phyloP scores from a whole-genome alignment of 2,888 invertebrate genomes.

The Lottia gigantea region DNA sequence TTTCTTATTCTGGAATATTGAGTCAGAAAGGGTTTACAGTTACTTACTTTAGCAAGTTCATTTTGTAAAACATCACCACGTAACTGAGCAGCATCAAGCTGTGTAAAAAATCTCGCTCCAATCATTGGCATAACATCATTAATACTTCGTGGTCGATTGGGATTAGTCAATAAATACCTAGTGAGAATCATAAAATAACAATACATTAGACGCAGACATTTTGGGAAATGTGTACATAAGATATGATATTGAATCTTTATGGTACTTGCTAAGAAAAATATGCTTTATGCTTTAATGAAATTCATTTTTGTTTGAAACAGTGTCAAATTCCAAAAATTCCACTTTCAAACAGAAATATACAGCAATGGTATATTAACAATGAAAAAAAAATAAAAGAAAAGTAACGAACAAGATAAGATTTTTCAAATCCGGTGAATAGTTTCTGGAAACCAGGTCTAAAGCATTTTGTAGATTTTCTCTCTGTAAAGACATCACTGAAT shows the following conservation, averaged over 20 bases:
- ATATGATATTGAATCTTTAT: too few relatives aligned
- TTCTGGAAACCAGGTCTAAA: slow-evolving; percentile 87
- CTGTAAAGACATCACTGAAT: slow-evolving; percentile 87
- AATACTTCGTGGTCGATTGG: slow-evolving; percentile 73
- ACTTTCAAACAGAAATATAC: neutral
- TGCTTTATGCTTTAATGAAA: too few relatives aligned
- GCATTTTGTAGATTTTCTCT: slow-evolving; percentile 88
- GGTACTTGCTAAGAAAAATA: too few relatives aligned
- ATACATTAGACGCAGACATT: neutral
- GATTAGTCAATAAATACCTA: slow-evolving; percentile 61
- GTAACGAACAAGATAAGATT: slow-evolving; percentile 86
- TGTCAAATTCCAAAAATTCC: too few relatives aligned
- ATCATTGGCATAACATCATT: slow-evolving; percentile 99
- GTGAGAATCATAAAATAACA: slow-evolving; percentile 11
- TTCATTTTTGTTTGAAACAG: too few relatives aligned
- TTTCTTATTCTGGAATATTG: too few relatives aligned
- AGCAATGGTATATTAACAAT: neutral
- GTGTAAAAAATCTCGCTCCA: slow-evolving; percentile 93
- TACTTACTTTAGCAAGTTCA: slow-evolving; percentile 79
- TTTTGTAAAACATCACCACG: slow-evolving; percentile 90
- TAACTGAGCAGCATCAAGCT: slow-evolving; percentile 89
- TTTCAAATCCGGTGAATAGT: slow-evolving; percentile 93
- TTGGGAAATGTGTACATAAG: too few relatives aligned
- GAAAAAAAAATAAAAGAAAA: neutral
- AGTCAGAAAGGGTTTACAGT: too few relatives aligned